Conservation (phyloP, 2,888 invertebrate species). For the Andrena chrysosceles region DNA sequence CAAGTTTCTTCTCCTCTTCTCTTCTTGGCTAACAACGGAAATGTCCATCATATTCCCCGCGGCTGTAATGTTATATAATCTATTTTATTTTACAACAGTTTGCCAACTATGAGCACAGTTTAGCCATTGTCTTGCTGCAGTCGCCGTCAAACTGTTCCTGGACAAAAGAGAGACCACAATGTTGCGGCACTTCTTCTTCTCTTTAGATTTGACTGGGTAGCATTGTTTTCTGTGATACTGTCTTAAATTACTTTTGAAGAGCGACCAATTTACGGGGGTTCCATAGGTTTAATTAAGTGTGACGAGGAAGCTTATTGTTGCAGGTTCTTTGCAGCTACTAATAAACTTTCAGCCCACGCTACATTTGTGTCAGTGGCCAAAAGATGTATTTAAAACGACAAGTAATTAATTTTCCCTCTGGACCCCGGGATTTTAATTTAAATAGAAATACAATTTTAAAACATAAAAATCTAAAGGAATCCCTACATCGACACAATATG, state of each 20-base stretch:
- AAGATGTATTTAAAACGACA: not conserved
- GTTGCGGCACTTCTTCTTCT: not conserved
- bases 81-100: conserved; percentile 7
- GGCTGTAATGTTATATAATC: not conserved
- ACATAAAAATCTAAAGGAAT: not conserved
- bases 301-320: conserved; percentile 4
- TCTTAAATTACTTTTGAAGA: conserved; percentile 16
- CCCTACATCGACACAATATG: not conserved
- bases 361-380: conserved; percentile 2
- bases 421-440: conserved; percentile 1
- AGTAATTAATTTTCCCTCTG: not conserved
- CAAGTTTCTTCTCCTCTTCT: not conserved
- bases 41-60: not conserved
- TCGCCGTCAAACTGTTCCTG: not conserved
- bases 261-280: conserved; percentile 21
- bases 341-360: not conserved
- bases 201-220: not conserved
- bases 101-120: not conserved
- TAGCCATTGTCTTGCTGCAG: conserved; percentile 14
- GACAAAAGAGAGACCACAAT: conserved; percentile 16
- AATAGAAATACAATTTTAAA: not conserved
- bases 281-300: conserved; percentile 28
- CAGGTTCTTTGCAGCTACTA: not conserved
- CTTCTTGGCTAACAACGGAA: not conserved
- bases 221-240: not conserved